Evolutionary conservation across 2,797 vertebrate species (phyloP), one percentile per base, ranked within the genome.

Genomic region (Lateolabrax maculatus): DNA sequence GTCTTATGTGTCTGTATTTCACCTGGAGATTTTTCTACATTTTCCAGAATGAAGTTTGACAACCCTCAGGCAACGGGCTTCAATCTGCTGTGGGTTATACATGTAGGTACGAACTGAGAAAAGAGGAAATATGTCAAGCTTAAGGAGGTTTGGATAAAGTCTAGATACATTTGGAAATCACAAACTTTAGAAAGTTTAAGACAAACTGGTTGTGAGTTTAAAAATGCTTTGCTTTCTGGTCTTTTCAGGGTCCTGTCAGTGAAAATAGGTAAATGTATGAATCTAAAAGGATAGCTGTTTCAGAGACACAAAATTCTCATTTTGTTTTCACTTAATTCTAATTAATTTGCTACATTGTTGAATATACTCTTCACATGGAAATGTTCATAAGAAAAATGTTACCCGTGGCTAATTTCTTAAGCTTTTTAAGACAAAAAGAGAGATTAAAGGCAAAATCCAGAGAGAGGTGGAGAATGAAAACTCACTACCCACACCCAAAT

Each of bases 31-130:
- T 68, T n/a, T 51, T 0, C 36, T 51, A 57, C 21, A 75, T 31
- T 71, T 79, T 29, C n/a, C 39, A 63, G 34, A 52, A 36, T 25
- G 43, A 51, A 52, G 66, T 77, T 70, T 74, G 37, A 63, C 60
- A 60, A 39, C 39, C 48, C 16, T 3, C 23, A 25, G 34, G 21
- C 16, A 69, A 0, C 34, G 1, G 10, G 23, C 16, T 55, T 53
- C 36, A 74, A 23, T 19, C 56, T 55, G 57, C 25, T 44, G 58
- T 16, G 19, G 23, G 52, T 21, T 39, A 46, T 13, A 60, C 21
- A n/a, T 41, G 29, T 13, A 44, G 51, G 21, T 37, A 18, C 36
- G n/a, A 55, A 43, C 9, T 9, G 48, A 72, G 29, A 44, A 25
- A 27, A 5, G 3, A 53, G 25, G 4, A n/a, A 51, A 44, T 56